These are phyloP conservation scores for Oceanites oceanicus DNA, from an alignment of 2,113 vertebrate species.

Conservation along the genomic window DNA sequence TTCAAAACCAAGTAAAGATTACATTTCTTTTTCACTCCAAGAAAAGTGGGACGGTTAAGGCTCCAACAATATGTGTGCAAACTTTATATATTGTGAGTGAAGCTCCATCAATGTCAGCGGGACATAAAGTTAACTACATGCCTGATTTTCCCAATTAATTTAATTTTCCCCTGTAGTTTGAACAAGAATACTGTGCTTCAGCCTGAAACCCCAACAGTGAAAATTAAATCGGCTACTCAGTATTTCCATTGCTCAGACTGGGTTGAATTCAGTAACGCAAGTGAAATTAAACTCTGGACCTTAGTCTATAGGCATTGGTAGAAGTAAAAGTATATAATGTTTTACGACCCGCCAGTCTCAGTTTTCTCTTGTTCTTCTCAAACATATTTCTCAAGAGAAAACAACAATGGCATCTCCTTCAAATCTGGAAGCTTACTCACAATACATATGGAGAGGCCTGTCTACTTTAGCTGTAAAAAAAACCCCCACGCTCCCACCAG, in stretches of 20 bases:
- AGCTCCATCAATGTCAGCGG: background rate
- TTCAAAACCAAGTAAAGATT: background rate
- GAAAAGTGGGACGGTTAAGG: background rate
- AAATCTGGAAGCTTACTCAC: background rate
- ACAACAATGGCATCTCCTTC: background rate
- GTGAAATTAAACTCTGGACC: background rate
- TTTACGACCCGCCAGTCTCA: background rate
- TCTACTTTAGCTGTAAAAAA: background rate
- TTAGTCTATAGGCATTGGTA: accelerated
- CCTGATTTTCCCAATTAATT: background rate
- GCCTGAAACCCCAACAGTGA: background rate
- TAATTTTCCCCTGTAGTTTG: background rate
- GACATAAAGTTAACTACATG: background rate
- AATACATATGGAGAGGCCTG: background rate
- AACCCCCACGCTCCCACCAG: background rate
- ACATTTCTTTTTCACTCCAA: background rate
- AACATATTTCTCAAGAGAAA: background rate
- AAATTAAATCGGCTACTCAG: background rate
- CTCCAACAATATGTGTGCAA: background rate
- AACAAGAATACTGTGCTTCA: background rate
- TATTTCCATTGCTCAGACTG: background rate
- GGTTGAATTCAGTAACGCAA: background rate
- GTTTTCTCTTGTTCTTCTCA: background rate
- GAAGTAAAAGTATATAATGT: background rate
- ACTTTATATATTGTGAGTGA: background rate